phyloP scores from a whole-genome alignment of 2,888 invertebrate species.

The Invenusta paracnida region DNA sequence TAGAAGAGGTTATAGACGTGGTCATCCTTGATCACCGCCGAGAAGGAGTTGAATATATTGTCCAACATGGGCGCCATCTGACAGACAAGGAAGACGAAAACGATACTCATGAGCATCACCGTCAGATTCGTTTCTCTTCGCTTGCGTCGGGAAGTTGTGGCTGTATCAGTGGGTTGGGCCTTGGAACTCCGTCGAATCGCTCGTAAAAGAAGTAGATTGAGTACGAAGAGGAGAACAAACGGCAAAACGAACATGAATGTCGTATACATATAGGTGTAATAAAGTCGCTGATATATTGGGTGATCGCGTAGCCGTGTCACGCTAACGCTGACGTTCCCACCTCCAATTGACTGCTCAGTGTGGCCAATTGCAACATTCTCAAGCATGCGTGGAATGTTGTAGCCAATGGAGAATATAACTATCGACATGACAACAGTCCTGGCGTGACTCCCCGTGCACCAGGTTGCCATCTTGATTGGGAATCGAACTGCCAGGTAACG shows the following conservation, averaged over 20 bases:
- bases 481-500: constrained; percentile 76
- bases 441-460: constrained; percentile 82
- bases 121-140: constrained; percentile 82
- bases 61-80: constrained; percentile 80
- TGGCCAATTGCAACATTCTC: constrained; percentile 58
- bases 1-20: constrained; percentile 41
- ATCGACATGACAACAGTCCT: constrained; percentile 78
- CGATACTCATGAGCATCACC: constrained; percentile 87
- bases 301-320: not conserved
- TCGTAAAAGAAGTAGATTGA: not conserved
- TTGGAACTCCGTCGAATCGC: constrained; percentile 64
- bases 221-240: not conserved
- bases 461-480: constrained; percentile 77
- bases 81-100: constrained; percentile 86
- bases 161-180: no score
- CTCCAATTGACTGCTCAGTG: constrained; percentile 45
- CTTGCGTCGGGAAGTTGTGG: constrained; percentile 72
- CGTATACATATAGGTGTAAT: not conserved
- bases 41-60: constrained; percentile 66
- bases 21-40: not conserved
- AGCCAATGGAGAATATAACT: constrained; percentile 73
- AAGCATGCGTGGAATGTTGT: constrained; percentile 72
- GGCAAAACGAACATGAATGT: constrained; percentile 6
- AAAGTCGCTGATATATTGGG: constrained; percentile 46
- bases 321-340: constrained; percentile 6